phyloP scores from a whole-genome alignment of 2,797 vertebrate species.

The Echeneis naucrates region DNA sequence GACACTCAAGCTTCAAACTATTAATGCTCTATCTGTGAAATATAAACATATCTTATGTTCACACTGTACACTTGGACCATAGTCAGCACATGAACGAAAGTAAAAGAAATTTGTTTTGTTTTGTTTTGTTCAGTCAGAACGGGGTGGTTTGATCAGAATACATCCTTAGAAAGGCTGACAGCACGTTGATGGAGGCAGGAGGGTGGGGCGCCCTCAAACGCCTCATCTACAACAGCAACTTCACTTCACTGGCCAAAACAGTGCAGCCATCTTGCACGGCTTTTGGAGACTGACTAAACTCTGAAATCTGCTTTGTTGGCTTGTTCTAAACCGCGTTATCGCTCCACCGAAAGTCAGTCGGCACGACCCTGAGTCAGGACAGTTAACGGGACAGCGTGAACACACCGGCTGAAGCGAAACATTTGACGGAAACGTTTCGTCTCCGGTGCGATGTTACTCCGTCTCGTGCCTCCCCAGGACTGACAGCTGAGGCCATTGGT shows the following conservation, averaged over 20 bases:
- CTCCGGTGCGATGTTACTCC: conserved; percentile 44
- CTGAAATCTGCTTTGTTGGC: conserved; percentile 33
- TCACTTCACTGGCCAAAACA: conserved; percentile 57
- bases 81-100: background rate
- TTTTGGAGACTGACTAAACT: conserved; percentile 23
- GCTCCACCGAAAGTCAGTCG: conserved; percentile 4
- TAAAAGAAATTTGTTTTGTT: background rate
- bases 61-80: too few species aligned
- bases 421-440: conserved; percentile 39
- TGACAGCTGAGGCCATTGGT: conserved; percentile 89
- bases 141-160: background rate
- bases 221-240: conserved; percentile 65
- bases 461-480: conserved; percentile 59
- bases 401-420: background rate
- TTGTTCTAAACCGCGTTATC: conserved; percentile 57
- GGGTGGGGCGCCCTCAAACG: conserved; percentile 74
- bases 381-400: background rate
- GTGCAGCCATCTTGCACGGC: conserved; percentile 81
- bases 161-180: conserved; percentile 20
- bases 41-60: background rate
- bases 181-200: conserved; percentile 11
- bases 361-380: background rate
- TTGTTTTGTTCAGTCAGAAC: background rate
- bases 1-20: background rate
- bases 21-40: background rate